Base-by-base conservation (phyloP, 2,888 invertebrate genomes). In the Ditula angustiorana region DNA sequence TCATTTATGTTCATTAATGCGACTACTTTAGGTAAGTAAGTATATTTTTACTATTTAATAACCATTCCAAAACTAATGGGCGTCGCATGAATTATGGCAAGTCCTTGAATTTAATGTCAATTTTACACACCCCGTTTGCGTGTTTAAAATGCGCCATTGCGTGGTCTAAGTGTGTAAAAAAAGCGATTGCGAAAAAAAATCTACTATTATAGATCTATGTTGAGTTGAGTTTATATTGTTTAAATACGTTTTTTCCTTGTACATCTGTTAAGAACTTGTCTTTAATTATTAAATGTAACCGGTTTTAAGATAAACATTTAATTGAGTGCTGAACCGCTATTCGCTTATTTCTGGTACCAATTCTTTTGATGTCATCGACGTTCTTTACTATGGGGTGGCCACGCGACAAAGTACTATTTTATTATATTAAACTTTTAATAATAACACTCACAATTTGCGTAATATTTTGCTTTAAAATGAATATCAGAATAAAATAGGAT, bases 81-180 rank as follows among this genome's bases (percentile, higher is more conserved):
- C 21, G 41, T 33, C 23, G n/a, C 37, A 50, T 57, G 33, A 21
- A 41, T 52, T 33, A 33, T 44, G 44, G 16, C 19, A 10, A 16
- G 46, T 26, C 46, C 28, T 64, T 52, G 53, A 64, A 46, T 46
- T 44, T 52, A 35, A 64, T 59, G 44, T 30, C 50, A 52, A 52
- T 53, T 46, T 58, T 53, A 52, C 58, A 58, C 63, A 59, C 64
- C 64, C 58, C 41, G 58, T 53, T 57, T 44, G 63, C 57, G 57
- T 59, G 58, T 64, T 46, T 28, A 11, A 53, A 61, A 44, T 58
- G 24, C 33, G 35, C n/a, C 26, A 35, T 30, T 21, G 24, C 35
- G 44, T 52, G 58, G 64, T 53, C 26, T 16, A 59, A 64, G 13
- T 5, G 30, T 10, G 28, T n/a, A n/a, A n/a, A n/a, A n/a, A n/a